Evolutionary conservation across 2,113 vertebrate species (phyloP).

Genomic region (Hyperopisus bebe): DNA sequence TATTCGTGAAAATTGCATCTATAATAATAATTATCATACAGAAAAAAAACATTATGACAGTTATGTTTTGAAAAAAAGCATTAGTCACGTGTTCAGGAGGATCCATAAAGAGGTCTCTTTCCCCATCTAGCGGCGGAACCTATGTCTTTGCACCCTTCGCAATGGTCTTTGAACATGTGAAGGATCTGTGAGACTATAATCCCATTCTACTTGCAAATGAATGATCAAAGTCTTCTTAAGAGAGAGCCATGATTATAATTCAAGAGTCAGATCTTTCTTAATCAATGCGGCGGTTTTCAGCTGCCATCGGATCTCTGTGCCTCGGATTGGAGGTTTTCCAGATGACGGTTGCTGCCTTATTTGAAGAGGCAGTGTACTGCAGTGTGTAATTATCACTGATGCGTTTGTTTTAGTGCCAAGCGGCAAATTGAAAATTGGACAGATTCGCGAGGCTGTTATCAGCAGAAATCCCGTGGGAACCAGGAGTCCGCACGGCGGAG

Average conservation of each 20-base stretch:
- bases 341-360: slow-evolving; percentile 17
- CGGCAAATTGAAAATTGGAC: neutral
- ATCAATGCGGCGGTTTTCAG: slow-evolving; percentile 16
- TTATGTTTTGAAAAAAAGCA: neutral
- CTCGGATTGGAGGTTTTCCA: slow-evolving; percentile 23
- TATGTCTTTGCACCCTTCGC: neutral
- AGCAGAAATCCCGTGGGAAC: neutral
- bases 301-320: neutral
- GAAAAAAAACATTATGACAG: neutral
- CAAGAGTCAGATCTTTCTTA: neutral
- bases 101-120: slow-evolving; percentile 17
- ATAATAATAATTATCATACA: neutral
- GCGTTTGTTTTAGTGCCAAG: slow-evolving; percentile 25
- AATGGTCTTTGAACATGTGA: slow-evolving; percentile 7
- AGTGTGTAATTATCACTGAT: slow-evolving; percentile 29
- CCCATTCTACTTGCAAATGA: slow-evolving; percentile 21
- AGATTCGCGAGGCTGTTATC: neutral
- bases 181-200: neutral
- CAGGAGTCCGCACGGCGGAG: neutral
- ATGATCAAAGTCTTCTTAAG: slow-evolving; percentile 27
- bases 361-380: slow-evolving; percentile 26
- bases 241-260: slow-evolving; percentile 20
- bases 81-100: neutral
- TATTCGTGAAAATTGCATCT: neutral
- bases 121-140: slow-evolving; percentile 28